Evolutionary conservation across 2,888 invertebrate genomes (phyloP).

Genomic region (Agapostemon virescens): DNA sequence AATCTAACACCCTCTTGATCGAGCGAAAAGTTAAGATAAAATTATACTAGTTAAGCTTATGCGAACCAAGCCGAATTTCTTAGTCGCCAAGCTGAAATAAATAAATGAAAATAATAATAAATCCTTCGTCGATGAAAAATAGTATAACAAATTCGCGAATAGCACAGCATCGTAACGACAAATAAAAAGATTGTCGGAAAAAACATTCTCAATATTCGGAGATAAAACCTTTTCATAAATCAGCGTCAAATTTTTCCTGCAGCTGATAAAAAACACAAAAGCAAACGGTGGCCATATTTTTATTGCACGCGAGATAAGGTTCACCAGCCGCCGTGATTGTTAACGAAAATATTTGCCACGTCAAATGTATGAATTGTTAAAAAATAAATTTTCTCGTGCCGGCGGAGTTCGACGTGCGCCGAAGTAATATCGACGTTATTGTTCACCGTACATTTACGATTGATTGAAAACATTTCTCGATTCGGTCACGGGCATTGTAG

Average conservation of each 20-base stretch:
- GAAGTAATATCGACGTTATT: not conserved
- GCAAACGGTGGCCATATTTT: not conserved
- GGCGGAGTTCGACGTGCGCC: not conserved
- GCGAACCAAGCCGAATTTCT: too few relatives aligned
- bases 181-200: constrained; percentile 1
- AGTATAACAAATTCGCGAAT: not conserved
- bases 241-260: not conserved
- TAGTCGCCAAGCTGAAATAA: too few relatives aligned
- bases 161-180: not conserved
- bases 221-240: not conserved
- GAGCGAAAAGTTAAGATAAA: too few relatives aligned
- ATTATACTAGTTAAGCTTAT: too few relatives aligned
- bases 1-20: too few relatives aligned
- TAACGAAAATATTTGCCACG: constrained; percentile 5
- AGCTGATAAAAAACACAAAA: constrained; percentile 4
- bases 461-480: constrained; percentile 3
- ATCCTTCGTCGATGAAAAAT: not conserved
- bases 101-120: too few relatives aligned
- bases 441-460: constrained; percentile 6
- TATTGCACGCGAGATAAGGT: not conserved
- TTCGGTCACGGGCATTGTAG: not conserved
- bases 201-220: not conserved
- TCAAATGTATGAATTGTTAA: not conserved
- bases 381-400: not conserved
- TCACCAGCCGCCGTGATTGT: not conserved